Base-by-base conservation (phyloP, 1,140 invertebrate genomes). In the Drosophila jambulina region DNA sequence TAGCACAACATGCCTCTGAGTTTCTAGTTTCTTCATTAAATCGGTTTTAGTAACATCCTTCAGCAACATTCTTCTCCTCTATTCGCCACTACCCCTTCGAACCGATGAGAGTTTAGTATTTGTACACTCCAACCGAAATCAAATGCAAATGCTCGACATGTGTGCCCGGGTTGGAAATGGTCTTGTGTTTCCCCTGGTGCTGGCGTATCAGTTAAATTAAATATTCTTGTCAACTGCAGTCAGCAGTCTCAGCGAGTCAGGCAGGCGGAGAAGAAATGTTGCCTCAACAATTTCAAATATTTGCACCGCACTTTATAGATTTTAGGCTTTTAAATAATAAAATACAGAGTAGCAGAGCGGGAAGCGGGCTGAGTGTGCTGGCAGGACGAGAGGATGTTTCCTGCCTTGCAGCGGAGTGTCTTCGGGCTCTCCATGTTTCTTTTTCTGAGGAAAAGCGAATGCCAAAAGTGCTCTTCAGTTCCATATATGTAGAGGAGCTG, bases 311-410 rank as follows among this genome's bases (percentile, higher is more conserved):
- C 80, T 88, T 88, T 82, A 88, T 84, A 88, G 84, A 88, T 88
- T 88, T 88, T 88, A 88, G 84, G 84, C 84, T 88, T 88, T 88
- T 88, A 88, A 88, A 88, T 88, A 88, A 88, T 80, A 88, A 88
- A 80, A 88, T 78, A 88, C 78, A 88, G 25, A 84, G 46, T 17
- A 64, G 27, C 48, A 54, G 49, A 10, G 48, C 49, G 34, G 45
- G 62, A 63, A 68, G 64, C 38, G 69, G 56, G 4, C 54, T 59
- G 62, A 61, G 57, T 80, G 78, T 57, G 57, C 43, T 42, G 25
- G n/a, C 76, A 75, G 61, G 19, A 45, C n/a, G 49, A 71, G 40
- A 69, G 54, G 46, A 59, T 58, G 61, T 60, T 77, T 79, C 75
- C 78, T 65, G 62, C 71, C 64, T 78, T 76, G 82, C 69, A 64